Base-by-base conservation (phyloP, 2,888 invertebrate genomes). In the Tenthredo notha region DNA sequence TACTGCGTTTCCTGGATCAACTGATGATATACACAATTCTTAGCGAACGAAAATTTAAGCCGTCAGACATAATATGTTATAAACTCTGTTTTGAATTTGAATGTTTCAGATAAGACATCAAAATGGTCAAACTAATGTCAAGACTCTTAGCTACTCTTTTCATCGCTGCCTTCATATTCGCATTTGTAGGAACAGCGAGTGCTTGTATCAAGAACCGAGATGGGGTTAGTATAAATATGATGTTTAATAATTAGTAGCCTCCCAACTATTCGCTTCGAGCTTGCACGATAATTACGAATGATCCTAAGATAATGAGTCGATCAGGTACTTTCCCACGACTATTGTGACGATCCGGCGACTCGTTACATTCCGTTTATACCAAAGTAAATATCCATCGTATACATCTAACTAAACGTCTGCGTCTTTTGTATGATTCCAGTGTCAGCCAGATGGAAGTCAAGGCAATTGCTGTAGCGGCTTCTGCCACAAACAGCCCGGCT, bases 401-500 rank as follows among this genome's bases (percentile, higher is more conserved):
- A 0, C n/a, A n/a, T 54, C 54, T 54, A 72, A 72, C n/a, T 7
- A 9, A 70, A 70, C 6, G n/a, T 40, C 70, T 25, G 2, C 25
- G 9, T 61, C 9, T 25, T 61, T 25, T 5, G 70, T 18, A n/a
- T 50, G 43, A 21, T 75, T 50, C 54, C 6, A 72, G 21, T 86
- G 86, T 70, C 77, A 86, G 61, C 84, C 86, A 18, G 84, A 86
- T 67, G 86, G 86, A 58, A 80, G 86, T 37, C 85, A 85, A 78
- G 87, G 87, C 47, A 86, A 84, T 37, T 87, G 87, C 47, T 87
- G 87, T 43, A 86, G 85, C 50, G 85, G 86, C 15, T 86, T 29
- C 37, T 87, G 86, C 29, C 72, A 87, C 77, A 85, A 87, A 40
- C 65, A 87, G 77, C 82, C 54, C 25, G 86, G 85, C 25, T 87